Percentiles rank a stretch among this genome's conserved stretches.
Conservation (phyloP, 2,888 invertebrate genomes). For the Thysanoteuthis rhombus region DNA sequence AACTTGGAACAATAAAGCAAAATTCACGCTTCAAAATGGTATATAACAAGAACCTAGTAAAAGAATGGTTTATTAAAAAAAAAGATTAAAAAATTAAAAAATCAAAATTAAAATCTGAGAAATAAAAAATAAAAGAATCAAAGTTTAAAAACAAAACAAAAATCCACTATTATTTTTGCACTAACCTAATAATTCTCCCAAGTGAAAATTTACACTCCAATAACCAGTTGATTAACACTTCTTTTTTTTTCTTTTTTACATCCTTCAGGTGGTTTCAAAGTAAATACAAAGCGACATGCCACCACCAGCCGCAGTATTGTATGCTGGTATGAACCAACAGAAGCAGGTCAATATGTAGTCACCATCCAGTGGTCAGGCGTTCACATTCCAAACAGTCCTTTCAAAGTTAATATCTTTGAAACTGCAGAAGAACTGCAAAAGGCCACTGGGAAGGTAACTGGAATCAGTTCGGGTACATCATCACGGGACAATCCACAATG, state of each 20-base stretch:
- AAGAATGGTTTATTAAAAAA: too few relatives aligned
- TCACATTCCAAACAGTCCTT: conserved; percentile 97
- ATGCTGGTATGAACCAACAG: conserved; percentile 98
- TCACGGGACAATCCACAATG: neutral
- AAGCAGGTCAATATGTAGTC: conserved; percentile 97
- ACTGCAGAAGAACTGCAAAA: conserved; percentile 87
- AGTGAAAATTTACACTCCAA: too few relatives aligned
- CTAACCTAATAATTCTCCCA: too few relatives aligned
- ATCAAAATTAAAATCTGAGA: too few relatives aligned
- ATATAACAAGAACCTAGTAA: too few relatives aligned
- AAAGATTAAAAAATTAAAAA: too few relatives aligned
- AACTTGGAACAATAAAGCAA: too few relatives aligned
- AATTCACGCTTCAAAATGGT: too few relatives aligned
- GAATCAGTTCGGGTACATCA: neutral
- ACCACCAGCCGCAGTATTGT: conserved; percentile 97
- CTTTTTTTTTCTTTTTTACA: conserved; percentile 18
- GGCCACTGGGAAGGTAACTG: conserved; percentile 27
- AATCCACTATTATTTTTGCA: too few relatives aligned
- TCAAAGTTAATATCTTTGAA: conserved; percentile 98
- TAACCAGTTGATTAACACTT: too few relatives aligned
- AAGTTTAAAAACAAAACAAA: too few relatives aligned
- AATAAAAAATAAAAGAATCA: too few relatives aligned
- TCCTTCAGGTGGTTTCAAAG: conserved; percentile 87
- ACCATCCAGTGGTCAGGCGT: conserved; percentile 99
- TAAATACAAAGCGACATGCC: conserved; percentile 97